Conservation (phyloP, 1,140 invertebrate species). For the Dendroctonus valens region DNA sequence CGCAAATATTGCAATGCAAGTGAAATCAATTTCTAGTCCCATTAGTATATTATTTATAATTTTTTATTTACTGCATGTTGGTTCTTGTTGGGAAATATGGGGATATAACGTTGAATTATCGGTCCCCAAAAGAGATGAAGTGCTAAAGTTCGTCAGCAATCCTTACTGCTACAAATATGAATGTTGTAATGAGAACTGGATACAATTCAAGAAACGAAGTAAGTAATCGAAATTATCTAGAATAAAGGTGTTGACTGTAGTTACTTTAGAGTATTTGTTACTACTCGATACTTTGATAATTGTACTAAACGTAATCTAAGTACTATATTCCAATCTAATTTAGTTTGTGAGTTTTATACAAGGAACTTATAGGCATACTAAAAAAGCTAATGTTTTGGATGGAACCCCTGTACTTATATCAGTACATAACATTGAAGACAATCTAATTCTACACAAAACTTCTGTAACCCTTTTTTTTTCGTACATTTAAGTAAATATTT, state of each 20-base stretch:
- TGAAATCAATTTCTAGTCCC: no score
- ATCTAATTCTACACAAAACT: no score
- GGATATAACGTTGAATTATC: neutral
- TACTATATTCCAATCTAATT: neutral
- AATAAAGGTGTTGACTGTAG: no score
- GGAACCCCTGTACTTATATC: no score
- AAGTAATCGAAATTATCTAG: conserved; percentile 1
- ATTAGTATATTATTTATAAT: no score
- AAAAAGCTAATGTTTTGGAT: neutral
- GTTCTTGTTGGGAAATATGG: neutral
- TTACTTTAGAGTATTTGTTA: conserved; percentile 23
- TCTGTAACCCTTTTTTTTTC: no score
- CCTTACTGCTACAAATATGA: conserved; percentile 30
- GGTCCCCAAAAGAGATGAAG: neutral
- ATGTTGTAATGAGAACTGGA: conserved; percentile 34
- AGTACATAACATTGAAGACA: no score
- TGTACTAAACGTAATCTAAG: neutral
- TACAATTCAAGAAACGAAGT: conserved; percentile 27
- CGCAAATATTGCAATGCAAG: neutral
- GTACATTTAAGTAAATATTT: no score
- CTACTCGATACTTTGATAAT: conserved; percentile 24
- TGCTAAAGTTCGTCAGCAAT: conserved; percentile 14
- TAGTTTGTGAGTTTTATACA: neutral
- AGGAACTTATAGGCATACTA: neutral
- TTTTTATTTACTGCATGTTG: no score